A percentile compares a stretch with the other conserved stretches of the same genome.
Evolutionary conservation across 2,113 vertebrate species (phyloP).

Genomic region (Mustela nigripes): DNA sequence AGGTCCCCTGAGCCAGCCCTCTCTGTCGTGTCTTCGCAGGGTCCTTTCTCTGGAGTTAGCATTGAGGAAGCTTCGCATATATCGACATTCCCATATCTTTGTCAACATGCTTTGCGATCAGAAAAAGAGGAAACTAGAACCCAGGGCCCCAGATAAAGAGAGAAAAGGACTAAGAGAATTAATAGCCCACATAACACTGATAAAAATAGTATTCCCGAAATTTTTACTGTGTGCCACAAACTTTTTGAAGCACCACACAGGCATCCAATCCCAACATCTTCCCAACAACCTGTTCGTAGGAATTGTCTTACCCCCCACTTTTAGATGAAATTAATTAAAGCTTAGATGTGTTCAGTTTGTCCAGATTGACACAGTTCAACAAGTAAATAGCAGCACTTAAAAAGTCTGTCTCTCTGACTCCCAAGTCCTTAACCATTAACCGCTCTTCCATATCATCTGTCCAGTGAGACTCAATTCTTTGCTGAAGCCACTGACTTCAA

Average conservation of each 20-base stretch:
- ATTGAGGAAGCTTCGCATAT: not conserved
- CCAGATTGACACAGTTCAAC: not conserved
- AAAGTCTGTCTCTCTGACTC: conserved; percentile 8
- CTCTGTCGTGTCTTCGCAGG: not conserved
- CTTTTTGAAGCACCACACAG: not conserved
- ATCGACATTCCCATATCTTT: not conserved
- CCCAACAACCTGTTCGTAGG: not conserved
- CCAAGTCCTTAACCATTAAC: not conserved
- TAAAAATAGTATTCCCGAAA: not conserved
- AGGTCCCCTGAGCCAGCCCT: not conserved
- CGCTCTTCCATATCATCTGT: not conserved
- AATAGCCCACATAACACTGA: not conserved
- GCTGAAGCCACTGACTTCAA: not conserved
- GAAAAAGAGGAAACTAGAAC: conserved; percentile 45
- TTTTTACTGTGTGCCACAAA: not conserved
- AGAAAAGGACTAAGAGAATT: not conserved
- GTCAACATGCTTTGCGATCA: not conserved
- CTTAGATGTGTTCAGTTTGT: not conserved
- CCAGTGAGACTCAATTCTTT: not conserved
- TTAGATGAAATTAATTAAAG: conserved; percentile 36
- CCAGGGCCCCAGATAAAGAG: not conserved
- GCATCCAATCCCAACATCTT: not conserved
- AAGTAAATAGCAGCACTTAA: not conserved
- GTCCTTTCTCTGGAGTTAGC: not conserved
- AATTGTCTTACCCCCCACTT: not conserved